A percentile compares a stretch with the other conserved stretches of the same genome.
Evolutionary conservation across 2,113 vertebrate genomes (phyloP).

Genomic region (Brienomyrus longianalis): DNA sequence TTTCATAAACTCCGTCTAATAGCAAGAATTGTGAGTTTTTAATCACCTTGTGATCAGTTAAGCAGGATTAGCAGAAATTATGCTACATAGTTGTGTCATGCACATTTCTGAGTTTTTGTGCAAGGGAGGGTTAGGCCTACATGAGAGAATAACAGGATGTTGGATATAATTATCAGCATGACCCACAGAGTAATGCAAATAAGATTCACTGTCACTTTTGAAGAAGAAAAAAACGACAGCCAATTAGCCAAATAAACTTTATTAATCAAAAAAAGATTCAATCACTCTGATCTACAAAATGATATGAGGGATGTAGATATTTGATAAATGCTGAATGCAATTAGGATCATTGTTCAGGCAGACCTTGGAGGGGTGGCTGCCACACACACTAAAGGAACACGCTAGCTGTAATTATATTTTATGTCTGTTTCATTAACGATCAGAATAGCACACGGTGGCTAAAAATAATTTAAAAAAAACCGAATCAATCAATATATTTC

Average conservation of each 20-base stretch:
- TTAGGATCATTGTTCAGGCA: background rate
- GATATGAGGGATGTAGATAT: slow-evolving; percentile 20
- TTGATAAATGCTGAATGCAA: slow-evolving; percentile 53
- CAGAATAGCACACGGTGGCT: slow-evolving; percentile 46
- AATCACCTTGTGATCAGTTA: slow-evolving; percentile 42
- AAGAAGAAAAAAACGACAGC: slow-evolving; percentile 55
- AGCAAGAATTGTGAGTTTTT: slow-evolving; percentile 29
- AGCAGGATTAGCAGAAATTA: slow-evolving; percentile 41
- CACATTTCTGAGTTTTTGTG: slow-evolving; percentile 36
- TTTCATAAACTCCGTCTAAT: background rate
- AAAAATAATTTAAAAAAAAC: slow-evolving; percentile 38
- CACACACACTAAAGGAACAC: background rate
- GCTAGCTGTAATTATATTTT: slow-evolving; percentile 4
- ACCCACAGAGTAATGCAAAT: slow-evolving; percentile 54
- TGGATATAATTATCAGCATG: slow-evolving; percentile 54
- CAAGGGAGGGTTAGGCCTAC: background rate
- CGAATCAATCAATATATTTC: slow-evolving; percentile 43
- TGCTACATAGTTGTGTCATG: slow-evolving; percentile 40
- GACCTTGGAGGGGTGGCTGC: background rate
- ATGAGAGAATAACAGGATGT: slow-evolving; percentile 48
- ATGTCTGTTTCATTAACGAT: slow-evolving; percentile 48
- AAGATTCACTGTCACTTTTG: slow-evolving; percentile 44
- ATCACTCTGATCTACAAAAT: slow-evolving; percentile 42
- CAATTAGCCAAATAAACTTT: slow-evolving; percentile 46
- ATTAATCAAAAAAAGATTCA: slow-evolving; percentile 56